Conservation (phyloP, 1,140 invertebrate genomes). For the Thaumetopoea pityocampa region DNA sequence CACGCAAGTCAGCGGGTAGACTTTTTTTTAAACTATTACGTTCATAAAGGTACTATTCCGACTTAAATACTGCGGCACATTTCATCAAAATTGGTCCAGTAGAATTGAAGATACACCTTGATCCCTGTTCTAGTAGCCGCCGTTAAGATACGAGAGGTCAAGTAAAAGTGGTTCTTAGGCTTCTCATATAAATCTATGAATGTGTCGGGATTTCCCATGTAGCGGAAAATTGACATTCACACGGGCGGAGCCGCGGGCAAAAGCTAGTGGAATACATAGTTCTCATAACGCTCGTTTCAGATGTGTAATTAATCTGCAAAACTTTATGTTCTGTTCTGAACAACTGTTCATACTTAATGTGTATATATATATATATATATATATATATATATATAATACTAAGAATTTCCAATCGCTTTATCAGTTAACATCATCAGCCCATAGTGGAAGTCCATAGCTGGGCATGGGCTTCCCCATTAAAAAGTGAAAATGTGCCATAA, state of each 20-base stretch:
- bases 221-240: background rate
- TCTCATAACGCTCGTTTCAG: conserved; percentile 2
- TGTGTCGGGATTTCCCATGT: conserved; percentile 2
- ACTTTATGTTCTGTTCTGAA: no score
- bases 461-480: background rate
- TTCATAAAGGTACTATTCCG: no score
- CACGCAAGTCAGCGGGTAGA: no score
- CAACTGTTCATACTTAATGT: conserved; percentile 5
- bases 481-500: background rate
- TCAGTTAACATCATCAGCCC: conserved; percentile 7
- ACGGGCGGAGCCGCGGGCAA: background rate
- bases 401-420: conserved; percentile 22
- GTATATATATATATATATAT: conserved; percentile 13
- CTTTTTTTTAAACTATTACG: no score
- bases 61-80: no score
- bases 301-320: conserved; percentile 2
- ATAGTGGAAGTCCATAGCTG: conserved; percentile 2
- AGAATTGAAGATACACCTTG: no score
- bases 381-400: background rate
- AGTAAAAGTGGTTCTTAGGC: no score
- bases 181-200: no score
- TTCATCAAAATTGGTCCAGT: no score
- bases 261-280: conserved; percentile 2
- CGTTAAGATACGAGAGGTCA: no score
- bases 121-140: no score